phyloP scores from a whole-genome alignment of 2,113 vertebrate genomes.

The Craseonycteris thonglongyai region DNA sequence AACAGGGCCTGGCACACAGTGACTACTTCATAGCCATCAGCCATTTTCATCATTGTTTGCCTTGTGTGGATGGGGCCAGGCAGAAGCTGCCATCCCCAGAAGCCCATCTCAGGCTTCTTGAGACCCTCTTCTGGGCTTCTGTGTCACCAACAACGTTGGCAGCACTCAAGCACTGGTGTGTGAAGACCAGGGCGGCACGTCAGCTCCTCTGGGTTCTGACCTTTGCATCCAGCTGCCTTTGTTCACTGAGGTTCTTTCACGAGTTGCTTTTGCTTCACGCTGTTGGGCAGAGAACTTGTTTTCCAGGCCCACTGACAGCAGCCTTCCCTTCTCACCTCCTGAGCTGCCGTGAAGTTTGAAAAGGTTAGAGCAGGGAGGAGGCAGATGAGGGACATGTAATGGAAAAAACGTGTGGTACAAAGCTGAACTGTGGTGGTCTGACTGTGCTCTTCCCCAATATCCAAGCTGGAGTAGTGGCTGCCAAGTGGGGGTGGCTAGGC shows the following conservation, averaged over 20 bases:
- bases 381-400: neutral
- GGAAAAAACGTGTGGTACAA: neutral
- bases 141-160: rapidly evolving
- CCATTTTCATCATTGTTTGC: neutral
- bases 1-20: neutral
- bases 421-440: neutral
- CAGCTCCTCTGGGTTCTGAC: neutral
- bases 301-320: neutral
- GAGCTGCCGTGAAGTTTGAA: neutral
- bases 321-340: neutral
- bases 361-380: neutral
- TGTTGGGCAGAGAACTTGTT: neutral
- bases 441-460: neutral
- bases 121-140: neutral
- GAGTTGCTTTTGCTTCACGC: rapidly evolving
- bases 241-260: rapidly evolving
- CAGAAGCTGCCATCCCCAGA: neutral
- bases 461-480: too few relatives aligned
- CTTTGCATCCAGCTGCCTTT: neutral
- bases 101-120: too few relatives aligned
- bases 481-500: neutral
- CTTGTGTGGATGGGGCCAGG: neutral
- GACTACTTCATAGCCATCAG: neutral
- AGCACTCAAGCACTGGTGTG: neutral
- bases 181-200: rapidly evolving